A percentile compares a stretch with the other conserved stretches of the same genome.
Conservation (phyloP, 2,797 vertebrate genomes). For the Lepus townsendii region DNA sequence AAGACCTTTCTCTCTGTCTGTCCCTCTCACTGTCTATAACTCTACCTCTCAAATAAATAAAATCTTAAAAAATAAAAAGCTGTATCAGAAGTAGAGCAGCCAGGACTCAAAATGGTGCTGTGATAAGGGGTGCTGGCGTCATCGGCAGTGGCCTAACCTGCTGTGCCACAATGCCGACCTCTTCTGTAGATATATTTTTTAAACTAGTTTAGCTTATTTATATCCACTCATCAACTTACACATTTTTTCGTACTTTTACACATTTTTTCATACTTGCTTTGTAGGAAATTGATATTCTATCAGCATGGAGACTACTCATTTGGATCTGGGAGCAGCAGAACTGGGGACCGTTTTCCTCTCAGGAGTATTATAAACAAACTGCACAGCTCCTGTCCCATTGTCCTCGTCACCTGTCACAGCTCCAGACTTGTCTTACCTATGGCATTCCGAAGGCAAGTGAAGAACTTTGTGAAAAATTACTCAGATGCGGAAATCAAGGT, state of each 20-base stretch:
- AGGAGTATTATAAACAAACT: constrained; percentile 49
- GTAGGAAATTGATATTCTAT: constrained; percentile 75
- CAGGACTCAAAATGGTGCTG: no score
- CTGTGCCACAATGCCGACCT: no score
- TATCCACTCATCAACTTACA: constrained; percentile 31
- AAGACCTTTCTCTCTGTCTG: no score
- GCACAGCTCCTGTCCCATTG: not conserved
- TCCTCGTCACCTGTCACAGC: not conserved
- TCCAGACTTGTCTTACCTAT: constrained; percentile 68
- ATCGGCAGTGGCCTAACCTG: no score
- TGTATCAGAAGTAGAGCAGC: no score
- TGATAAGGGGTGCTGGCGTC: no score
- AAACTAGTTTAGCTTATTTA: constrained; percentile 9
- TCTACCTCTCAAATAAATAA: no score
- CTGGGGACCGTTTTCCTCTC: not conserved
- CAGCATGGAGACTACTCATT: constrained; percentile 73
- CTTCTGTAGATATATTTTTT: constrained; percentile 65
- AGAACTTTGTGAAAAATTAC: constrained; percentile 87
- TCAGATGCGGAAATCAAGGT: constrained; percentile 86
- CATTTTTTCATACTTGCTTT: constrained; percentile 61
- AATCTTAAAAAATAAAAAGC: no score
- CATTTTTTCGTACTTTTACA: not conserved
- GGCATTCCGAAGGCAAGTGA: constrained; percentile 85
- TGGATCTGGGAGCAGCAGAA: constrained; percentile 54
- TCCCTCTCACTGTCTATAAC: no score